Evolutionary conservation across 2,888 invertebrate species (phyloP), one percentile per base, ranked within the genome.

Genomic region (Cordilura impudica): DNA sequence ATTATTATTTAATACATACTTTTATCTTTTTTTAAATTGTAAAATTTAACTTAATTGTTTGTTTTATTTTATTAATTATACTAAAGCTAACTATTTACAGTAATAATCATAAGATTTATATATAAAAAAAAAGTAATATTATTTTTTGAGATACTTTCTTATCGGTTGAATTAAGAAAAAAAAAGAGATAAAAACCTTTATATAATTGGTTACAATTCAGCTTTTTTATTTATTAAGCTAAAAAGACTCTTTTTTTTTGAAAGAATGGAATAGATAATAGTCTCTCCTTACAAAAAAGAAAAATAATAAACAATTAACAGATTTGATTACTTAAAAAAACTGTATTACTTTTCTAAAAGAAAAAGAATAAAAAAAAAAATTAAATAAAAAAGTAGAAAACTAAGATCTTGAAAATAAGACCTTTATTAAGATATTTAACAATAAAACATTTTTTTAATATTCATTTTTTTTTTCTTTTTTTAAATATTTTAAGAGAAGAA

Each of bases 351-450:
- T 65, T 31, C 66, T 35, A 60, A 70, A 31, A 60, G 53, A 21
- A 54, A 21, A 49, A 54, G 56, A 56, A 18, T 47, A 18, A 47
- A 71, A 51, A 43, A 26, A 43, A 60, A 65, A 49, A 65, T 61
- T 26, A 12, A 69, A 70, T 58, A 45, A 49, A 78, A 70, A 65
- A 69, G 8, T 58, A 69, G n/a, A 60, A 67, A 67, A 79, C 16
- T n/a, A 56, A 75, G 75, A 79, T 81, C 82, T 83, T 82, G 83
- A 82, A 83, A 83, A 82, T 83, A 83, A 83, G 83, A 83, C 80
- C 83, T 72, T 67, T n/a, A n/a, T 43, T 51, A 51, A 73, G 58
- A 14, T 47, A 29, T 61, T 54, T 45, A 66, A 67, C 56, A 67
- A 67, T 72, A 73, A 79, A 74, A 67, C 58, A 51, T 54, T n/a